phyloP scores from a whole-genome alignment of 2,113 vertebrate species.

The Myrmophylax atrothorax region DNA sequence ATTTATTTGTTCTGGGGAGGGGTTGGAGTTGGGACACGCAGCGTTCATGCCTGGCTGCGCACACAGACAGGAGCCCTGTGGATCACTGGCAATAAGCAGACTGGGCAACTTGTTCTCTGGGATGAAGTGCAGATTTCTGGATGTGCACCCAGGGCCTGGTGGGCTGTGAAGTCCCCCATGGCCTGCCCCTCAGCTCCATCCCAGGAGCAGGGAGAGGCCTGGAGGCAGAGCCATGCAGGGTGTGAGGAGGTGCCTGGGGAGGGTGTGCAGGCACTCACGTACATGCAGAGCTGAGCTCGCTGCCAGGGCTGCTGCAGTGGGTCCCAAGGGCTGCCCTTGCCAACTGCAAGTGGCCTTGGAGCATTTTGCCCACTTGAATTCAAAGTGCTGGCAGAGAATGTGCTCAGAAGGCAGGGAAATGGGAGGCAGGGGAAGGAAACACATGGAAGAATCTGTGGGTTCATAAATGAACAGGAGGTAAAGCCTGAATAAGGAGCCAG shows the following conservation, averaged over 20 bases:
- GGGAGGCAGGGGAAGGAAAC: neutral
- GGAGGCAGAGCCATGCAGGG: neutral
- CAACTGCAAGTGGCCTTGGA: neutral
- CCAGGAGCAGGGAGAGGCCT: neutral
- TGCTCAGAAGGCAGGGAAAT: neutral
- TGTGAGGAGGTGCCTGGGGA: neutral
- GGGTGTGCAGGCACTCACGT: neutral
- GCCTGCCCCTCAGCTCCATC: neutral
- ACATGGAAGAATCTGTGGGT: neutral
- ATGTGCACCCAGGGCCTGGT: neutral
- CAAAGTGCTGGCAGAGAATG: neutral
- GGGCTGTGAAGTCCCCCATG: neutral
- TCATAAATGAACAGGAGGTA: neutral
- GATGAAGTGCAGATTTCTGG: neutral
- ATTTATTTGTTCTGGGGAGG: neutral
- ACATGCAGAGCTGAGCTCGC: neutral
- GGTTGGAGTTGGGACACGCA: neutral
- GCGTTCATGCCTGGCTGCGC: neutral
- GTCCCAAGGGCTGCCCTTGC: neutral
- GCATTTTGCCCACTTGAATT: fast-evolving
- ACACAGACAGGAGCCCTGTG: neutral
- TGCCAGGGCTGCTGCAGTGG: neutral
- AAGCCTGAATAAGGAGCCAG: neutral
- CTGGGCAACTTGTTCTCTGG: neutral
- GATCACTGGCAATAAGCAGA: neutral